Evolutionary conservation across 2,113 vertebrate species (phyloP), one percentile per base, ranked within the genome.

Genomic region (Lepus europaeus): DNA sequence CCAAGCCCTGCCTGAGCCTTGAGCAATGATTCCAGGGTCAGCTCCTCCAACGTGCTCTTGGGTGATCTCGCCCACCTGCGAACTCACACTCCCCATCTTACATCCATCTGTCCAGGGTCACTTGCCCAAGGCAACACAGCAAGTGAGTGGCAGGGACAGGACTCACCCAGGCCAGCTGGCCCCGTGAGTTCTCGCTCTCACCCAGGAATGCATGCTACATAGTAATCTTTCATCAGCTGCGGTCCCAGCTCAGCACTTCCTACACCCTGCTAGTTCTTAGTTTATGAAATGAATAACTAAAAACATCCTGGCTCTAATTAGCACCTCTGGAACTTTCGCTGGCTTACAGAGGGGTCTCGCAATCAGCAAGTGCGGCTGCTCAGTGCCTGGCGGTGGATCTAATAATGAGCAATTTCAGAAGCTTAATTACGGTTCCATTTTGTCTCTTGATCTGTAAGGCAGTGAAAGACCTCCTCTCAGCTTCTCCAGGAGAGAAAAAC

Each of bases 321-420:
- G 86, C 25, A 89, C 29, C 66, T 95, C 78, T 59, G 83, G 68
- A 86, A 92, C 36, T 33, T 93, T 95, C 73, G 51, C 68, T 86
- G 64, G 74, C 81, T 89, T 95, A 23, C 31, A 51, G 79, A 64
- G 45, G 45, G 45, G 45, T 45, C 45, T 45, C 45, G 45, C 45
- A 89, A 92, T 66, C 83, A 83, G 68, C 64, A 53, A 45, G 45
- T 8, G 45, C 45, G 45, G 45, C 45, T 45, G 45, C 45, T 45
- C 45, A 89, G 56, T 83, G 45, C 83, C 74, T 89, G 74, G 66
- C 53, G 7, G 7, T 36, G 86, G 17, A 93, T 92, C 90, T 93
- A 93, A 95, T 96, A 83, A 92, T 72, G 85, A 95, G 87, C 90
- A 74, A 92, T 85, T 96, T 93, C 91, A 91, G 83, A 96, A 95